A percentile compares a stretch with the other conserved stretches of the same genome.
These are phyloP conservation scores for Acromyrmex echinatior DNA, from an alignment of 1,140 invertebrate genomes.

Conservation along the genomic window DNA sequence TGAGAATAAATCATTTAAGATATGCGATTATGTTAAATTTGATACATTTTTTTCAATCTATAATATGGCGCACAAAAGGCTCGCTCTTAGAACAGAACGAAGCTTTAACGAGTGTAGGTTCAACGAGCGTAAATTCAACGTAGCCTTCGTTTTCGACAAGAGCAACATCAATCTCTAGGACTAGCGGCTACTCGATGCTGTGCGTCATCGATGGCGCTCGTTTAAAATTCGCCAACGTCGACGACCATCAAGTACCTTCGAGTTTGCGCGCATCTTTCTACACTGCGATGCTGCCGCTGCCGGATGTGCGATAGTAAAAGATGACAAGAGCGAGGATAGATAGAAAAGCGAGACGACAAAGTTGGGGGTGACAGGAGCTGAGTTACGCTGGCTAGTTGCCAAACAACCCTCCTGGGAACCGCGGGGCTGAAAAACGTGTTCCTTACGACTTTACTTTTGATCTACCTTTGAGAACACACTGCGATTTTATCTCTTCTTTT, in stretches of 20 bases:
- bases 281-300: conserved; percentile 16
- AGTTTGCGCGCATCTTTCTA: conserved; percentile 72
- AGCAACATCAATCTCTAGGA: conserved; percentile 70
- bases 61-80: neutral
- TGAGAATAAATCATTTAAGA: too few relatives aligned
- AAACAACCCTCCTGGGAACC: conserved; percentile 68
- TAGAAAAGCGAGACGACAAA: conserved; percentile 32
- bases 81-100: conserved; percentile 1
- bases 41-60: too few relatives aligned
- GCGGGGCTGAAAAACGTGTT: conserved; percentile 65
- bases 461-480: conserved; percentile 44
- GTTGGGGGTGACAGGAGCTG: conserved; percentile 60
- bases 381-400: conserved; percentile 70
- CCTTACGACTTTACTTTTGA: conserved; percentile 65
- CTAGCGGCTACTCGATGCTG: conserved; percentile 47
- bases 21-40: too few relatives aligned
- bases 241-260: conserved; percentile 76
- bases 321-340: conserved; percentile 42
- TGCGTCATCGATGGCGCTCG: conserved; percentile 71
- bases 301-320: conserved; percentile 38
- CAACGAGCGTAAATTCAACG: neutral
- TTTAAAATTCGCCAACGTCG: conserved; percentile 82
- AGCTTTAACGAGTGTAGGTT: conserved; percentile 24
- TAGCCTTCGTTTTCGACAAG: conserved; percentile 17
- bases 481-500: conserved; percentile 11